phyloP scores from a whole-genome alignment of 2,797 vertebrate species.

The Adelosebastes latens region DNA sequence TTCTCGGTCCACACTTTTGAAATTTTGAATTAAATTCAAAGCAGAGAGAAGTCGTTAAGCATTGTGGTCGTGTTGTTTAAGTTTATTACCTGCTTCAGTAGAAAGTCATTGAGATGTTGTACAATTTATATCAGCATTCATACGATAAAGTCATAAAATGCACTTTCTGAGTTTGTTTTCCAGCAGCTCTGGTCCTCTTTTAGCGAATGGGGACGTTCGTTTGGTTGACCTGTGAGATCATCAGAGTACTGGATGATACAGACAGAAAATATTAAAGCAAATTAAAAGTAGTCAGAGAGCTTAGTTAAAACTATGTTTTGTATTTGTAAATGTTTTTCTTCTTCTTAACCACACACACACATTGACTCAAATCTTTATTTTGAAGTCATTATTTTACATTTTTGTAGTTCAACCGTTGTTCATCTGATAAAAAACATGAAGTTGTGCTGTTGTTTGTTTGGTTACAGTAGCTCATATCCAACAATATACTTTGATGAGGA shows the following conservation, averaged over 20 bases:
- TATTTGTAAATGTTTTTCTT: too few relatives aligned
- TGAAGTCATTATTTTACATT: background rate
- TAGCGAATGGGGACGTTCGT: background rate
- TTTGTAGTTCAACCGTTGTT: background rate
- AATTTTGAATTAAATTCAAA: conserved; percentile 49
- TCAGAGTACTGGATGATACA: background rate
- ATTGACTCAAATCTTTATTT: background rate
- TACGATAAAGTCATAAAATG: background rate
- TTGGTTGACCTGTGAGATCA: background rate
- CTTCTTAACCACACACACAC: too few relatives aligned
- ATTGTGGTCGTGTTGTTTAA: background rate
- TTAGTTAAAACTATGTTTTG: background rate
- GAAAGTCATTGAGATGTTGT: background rate
- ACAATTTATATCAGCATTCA: background rate
- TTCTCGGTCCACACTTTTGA: background rate
- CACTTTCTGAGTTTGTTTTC: background rate
- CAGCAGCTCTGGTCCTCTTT: background rate
- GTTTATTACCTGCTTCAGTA: background rate
- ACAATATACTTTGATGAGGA: background rate
- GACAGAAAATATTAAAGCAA: background rate
- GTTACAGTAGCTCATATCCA: background rate
- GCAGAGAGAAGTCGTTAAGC: background rate
- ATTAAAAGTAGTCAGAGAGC: too few relatives aligned
- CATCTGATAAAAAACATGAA: background rate
- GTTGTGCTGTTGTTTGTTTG: background rate